These are phyloP conservation scores for Limnothrissa miodon DNA, from an alignment of 2,113 vertebrate species.

Conservation along the genomic window DNA sequence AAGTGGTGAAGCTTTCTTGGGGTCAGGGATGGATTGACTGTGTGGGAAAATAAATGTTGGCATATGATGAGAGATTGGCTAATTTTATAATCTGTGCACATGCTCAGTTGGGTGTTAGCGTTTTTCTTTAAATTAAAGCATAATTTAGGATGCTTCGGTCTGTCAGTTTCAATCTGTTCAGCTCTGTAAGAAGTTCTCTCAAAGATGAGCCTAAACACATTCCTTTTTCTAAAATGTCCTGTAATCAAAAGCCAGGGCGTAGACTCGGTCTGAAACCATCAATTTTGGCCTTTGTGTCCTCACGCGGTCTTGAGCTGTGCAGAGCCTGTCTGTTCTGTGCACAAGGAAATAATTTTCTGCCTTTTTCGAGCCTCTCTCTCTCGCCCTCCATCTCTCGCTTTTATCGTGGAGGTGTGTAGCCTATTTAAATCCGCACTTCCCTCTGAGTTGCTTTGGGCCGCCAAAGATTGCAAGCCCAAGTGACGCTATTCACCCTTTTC, in stretches of 20 bases:
- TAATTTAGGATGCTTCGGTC: not conserved
- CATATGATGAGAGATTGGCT: not conserved
- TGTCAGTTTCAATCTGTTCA: not conserved
- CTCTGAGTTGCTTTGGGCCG: not conserved
- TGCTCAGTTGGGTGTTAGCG: not conserved
- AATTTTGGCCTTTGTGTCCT: conserved; percentile 24
- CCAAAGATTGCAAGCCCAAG: not conserved
- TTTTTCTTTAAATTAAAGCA: not conserved
- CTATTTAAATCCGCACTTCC: not conserved
- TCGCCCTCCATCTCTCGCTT: not conserved
- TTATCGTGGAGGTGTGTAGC: not conserved
- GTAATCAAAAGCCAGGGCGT: conserved; percentile 11
- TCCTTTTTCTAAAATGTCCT: conserved; percentile 4
- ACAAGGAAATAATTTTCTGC: not conserved
- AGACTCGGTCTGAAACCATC: conserved; percentile 25
- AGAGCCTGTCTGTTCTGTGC: not conserved
- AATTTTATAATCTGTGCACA: not conserved
- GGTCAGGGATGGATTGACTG: not conserved
- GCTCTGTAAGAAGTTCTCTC: not conserved
- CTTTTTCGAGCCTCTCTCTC: not conserved
- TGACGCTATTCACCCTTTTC: not conserved
- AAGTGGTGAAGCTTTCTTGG: not conserved
- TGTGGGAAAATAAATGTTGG: not conserved
- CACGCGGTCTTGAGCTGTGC: conserved; percentile 11
- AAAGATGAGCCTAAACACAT: conserved; percentile 2